Evolutionary conservation across 1,140 invertebrate genomes (phyloP), one percentile per base, ranked within the genome.

Genomic region (Saccostrea cuccullata): DNA sequence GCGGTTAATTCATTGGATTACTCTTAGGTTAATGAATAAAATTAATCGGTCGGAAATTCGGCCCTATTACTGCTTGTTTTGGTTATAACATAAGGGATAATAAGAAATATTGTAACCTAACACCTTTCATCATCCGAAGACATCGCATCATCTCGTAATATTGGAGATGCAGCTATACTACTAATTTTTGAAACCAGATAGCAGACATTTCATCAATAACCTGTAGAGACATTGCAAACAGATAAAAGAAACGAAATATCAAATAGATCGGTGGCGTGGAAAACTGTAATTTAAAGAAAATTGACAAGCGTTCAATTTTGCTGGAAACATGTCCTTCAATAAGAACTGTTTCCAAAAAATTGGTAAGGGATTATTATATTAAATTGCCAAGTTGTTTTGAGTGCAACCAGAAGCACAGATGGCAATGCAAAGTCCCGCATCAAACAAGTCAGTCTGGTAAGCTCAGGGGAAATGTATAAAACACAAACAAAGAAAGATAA

Each of bases 1-100:
- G 70, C 70, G 70, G 70, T 77, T 77, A 77, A 77, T 77, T 77
- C 70, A 77, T 77, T 77, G 70, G 70, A 77, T 77, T 77, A 77
- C 26, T 77, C 70, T 36, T 36, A 77, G 70, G 70, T 77, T 77
- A 77, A 77, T 77, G 70, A 77, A 77, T 77, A 77, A 77, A 77
- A 77, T 77, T 77, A 77, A 77, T 77, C 70, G 70, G 70, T 77
- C 70, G 70, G 70, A 77, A 77, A 77, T 77, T 77, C 70, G 23
- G 70, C 70, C 70, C 70, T 15, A 26, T 26, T 77, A 23, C 26
- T 77, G 70, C 23, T 77, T 77, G 26, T 77, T 77, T 30, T 77
- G 70, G 70, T 77, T 36, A 30, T 30, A 77, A 77, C 70, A 77
- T 30, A 15, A 30, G 30, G 70, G 26, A 77, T 26, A 77, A 26